phyloP scores from a whole-genome alignment of 2,888 invertebrate genomes.

The Strigamia maritima region DNA sequence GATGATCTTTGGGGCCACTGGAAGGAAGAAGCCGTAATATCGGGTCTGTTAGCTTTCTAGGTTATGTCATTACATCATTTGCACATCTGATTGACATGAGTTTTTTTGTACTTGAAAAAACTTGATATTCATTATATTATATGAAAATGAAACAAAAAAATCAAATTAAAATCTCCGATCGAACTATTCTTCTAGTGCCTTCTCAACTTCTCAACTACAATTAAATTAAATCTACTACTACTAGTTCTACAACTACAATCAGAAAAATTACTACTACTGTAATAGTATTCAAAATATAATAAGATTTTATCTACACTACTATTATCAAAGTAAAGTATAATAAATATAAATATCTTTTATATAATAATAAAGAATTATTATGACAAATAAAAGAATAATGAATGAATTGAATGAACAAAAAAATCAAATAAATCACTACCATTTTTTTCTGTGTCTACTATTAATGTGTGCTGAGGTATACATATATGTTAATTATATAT shows the following conservation, averaged over 20 bases:
- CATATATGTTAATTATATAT: conserved; percentile 37
- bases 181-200: conserved; percentile 24
- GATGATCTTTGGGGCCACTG: conserved; percentile 45
- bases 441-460: conserved; percentile 38
- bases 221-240: conserved; percentile 20
- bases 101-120: conserved; percentile 30
- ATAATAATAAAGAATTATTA: neutral
- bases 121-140: neutral
- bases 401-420: conserved; percentile 20
- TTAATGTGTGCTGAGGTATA: conserved; percentile 38
- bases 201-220: conserved; percentile 31
- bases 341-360: neutral
- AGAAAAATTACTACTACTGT: conserved; percentile 33
- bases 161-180: neutral
- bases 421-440: conserved; percentile 22
- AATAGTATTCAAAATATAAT: no score
- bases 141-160: neutral
- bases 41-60: conserved; percentile 38
- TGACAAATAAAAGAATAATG: conserved; percentile 17
- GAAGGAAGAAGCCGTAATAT: conserved; percentile 37
- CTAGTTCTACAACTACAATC: neutral
- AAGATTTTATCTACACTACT: neutral
- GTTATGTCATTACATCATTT: neutral
- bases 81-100: conserved; percentile 16
- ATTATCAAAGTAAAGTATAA: neutral